Base-by-base conservation (phyloP, 2,888 invertebrate genomes). In the Eurytoma californica region DNA sequence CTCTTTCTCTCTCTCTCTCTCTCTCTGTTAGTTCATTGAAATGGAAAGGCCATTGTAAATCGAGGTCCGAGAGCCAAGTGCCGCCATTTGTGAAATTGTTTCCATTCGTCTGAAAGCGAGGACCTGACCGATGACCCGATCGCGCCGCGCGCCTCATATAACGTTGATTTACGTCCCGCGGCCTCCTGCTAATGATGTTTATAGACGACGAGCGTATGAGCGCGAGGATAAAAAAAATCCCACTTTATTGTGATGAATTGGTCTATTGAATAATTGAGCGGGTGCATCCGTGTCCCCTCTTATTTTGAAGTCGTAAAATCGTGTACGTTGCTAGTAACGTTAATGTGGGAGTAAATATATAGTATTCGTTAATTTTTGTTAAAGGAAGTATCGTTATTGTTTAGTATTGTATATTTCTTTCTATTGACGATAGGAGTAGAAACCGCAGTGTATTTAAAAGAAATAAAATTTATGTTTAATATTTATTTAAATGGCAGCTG, bases 61-160 rank as follows among this genome's bases (percentile, higher is more conserved):
- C 79, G 81, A 74, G 77, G 72, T 65, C 51, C 49, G 63, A 57
- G 75, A 72, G 78, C 77, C 85, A 86, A 86, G 85, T 85, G 84
- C 85, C 84, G 83, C 82, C 83, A 84, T 85, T 77, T 84, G 83
- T 84, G 85, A 86, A 86, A 86, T 86, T 84, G 84, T 84, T 84
- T 83, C 77, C 84, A 82, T 77, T 80, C 83, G 83, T 80, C 82
- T 83, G 82, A 82, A 79, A 80, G 39, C 39, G 39, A 39, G 77
- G 77, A 82, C 73, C 78, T 79, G 79, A 79, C 81, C 81, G 81
- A 74, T 81, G 82, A 77, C 77, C 79, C 77, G 68, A 68, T 77
- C 70, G 57, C 53, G 14, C 55, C 12, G 63, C n/a, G 49, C 39
- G 18, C 20, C 30, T 13, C 3, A n/a, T 67, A 80, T 81, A 77